Evolutionary conservation across 2,797 vertebrate genomes (phyloP), one percentile per base, ranked within the genome.

Genomic region (Pelobates cultripes): DNA sequence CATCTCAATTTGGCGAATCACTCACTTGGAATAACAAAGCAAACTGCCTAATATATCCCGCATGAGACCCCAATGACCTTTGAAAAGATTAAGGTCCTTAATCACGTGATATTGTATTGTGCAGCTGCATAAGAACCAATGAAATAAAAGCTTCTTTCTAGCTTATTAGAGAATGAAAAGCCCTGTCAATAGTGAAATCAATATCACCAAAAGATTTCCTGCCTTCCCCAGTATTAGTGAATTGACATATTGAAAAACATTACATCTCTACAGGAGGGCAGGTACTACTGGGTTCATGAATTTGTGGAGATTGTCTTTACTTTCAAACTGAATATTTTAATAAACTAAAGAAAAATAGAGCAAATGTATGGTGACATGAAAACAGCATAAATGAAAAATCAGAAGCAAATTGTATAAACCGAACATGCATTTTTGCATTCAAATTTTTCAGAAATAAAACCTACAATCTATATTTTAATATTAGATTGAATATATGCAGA

Each of bases 151-250:
- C 77, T 71, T 73, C 73, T 41, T 60, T 66, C 73, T 79, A 71
- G 68, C 77, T 76, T 84, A 84, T 84, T 84, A 79, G 67, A 79
- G 82, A 28, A 77, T 77, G 70, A 82, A 70, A 7, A 77, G 55
- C 51, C 43, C n/a, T 79, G 72, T 79, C 82, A 84, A 84, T 84
- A 84, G 42, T 47, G 75, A 79, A 75, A 84, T 84, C 77, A 42
- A 79, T 84, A 70, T 60, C 40, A 61, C 66, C 77, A 79, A 80
- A 79, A 68, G 82, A 84, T 84, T 76, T 67, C 82, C 44, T 69
- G 77, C 73, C 72, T 70, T 72, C 67, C 70, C 64, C 77, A 75
- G 77, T 72, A 79, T 76, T 79, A 84, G 43, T 76, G 77, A 79
- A 84, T 84, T 72, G 82, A 84, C 73, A 80, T 76, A 84, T 84